These are phyloP conservation scores for Phalacrocorax carbo DNA, from an alignment of 2,113 vertebrate species.

Conservation along the genomic window DNA sequence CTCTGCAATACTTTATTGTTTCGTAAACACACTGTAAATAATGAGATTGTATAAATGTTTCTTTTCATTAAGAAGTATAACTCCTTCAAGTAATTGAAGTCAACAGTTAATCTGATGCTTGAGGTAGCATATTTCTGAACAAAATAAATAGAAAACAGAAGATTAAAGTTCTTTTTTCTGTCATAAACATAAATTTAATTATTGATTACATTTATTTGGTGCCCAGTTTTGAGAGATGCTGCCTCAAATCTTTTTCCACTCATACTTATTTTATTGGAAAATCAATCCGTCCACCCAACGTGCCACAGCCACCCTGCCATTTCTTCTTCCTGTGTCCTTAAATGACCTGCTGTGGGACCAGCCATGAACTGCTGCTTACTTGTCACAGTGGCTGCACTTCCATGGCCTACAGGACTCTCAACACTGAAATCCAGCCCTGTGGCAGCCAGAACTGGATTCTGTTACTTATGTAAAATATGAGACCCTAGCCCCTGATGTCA, in stretches of 20 bases:
- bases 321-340: background rate
- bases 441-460: background rate
- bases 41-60: background rate
- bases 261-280: background rate
- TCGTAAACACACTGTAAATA: background rate
- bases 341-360: rapidly evolving
- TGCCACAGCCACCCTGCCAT: background rate
- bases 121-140: background rate
- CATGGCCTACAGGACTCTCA: background rate
- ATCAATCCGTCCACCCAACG: background rate
- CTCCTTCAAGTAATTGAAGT: background rate
- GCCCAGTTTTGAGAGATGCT: background rate
- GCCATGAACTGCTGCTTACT: background rate
- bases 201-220: background rate
- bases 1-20: background rate
- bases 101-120: background rate
- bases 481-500: background rate
- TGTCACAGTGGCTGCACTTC: background rate
- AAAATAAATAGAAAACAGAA: background rate
- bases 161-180: background rate
- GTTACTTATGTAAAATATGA: background rate
- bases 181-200: background rate
- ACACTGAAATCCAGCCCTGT: background rate
- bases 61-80: background rate
- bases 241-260: background rate